Base-by-base conservation (phyloP, 2,797 vertebrate species). In the Aplochiton taeniatus region DNA sequence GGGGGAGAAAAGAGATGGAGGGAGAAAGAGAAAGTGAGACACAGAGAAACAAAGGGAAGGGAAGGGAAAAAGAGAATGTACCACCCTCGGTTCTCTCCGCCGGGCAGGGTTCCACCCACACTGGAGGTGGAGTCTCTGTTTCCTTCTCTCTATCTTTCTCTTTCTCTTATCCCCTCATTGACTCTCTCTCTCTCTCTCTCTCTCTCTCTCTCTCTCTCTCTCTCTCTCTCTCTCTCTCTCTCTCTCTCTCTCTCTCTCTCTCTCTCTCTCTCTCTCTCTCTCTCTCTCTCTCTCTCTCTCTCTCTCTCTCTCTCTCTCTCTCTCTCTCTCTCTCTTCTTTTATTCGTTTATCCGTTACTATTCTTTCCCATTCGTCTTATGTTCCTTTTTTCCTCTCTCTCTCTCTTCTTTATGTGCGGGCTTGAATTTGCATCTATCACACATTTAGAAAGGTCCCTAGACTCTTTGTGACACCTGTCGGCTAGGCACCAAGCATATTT, bases 71-170 rank as follows among this genome's bases (percentile, higher is more conserved):
- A 48, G 59, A 49, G 43, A 16, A 16, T 31, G 18, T 48, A 31
- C 42, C 75, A 65, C 71, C 76, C 77, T 79, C 75, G 76, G 76
- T 77, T 65, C 75, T 81, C 68, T 79, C 59, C 19, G 58, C 63
- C 31, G 42, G 43, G 71, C 61, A 68, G 54, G 13, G 51, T 77
- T 77, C 78, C 69, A 81, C 79, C 78, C 83, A 82, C 69, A 74
- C 65, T 75, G 77, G 79, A 77, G 84, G 79, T 86, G 83, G 87
- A 84, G 9, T 12, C 18, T 55, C 18, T 41, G 1, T 55, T 9
- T 55, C 53, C 31, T 9, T 55, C 53, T 55, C 9, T 55, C 53
- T 47, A 10, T 47, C 17, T 48, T 17, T 59, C 12, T 46, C 9
- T 47, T 17, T 46, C 44, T 11, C 16, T 14, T n/a, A 8, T 7